Percentiles rank a stretch among this genome's conserved stretches.
These are phyloP conservation scores for Clarias magur DNA, from an alignment of 2,113 vertebrate genomes.

Conservation along the genomic window DNA sequence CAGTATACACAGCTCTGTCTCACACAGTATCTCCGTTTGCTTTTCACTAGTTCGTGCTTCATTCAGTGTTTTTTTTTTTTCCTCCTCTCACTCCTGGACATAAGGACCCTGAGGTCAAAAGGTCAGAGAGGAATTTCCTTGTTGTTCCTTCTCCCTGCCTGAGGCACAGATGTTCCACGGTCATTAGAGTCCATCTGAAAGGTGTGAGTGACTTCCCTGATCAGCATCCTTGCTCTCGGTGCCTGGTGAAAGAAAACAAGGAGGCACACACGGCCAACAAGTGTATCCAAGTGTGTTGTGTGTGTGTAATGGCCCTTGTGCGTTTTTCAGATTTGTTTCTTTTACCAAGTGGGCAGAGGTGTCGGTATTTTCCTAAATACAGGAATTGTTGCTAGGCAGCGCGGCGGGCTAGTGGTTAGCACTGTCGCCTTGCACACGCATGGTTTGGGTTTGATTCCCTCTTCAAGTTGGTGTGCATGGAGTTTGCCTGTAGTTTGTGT, in stretches of 20 bases:
- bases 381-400: not conserved
- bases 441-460: no score
- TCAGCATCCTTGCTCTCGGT: slow-evolving; percentile 32
- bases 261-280: not conserved
- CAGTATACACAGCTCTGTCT: not conserved
- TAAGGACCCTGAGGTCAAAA: slow-evolving; percentile 34
- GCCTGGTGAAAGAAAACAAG: not conserved
- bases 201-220: slow-evolving; percentile 37
- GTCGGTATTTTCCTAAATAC: not conserved
- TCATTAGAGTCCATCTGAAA: slow-evolving; percentile 35
- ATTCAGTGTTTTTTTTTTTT: slow-evolving; percentile 24
- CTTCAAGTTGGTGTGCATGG: no score
- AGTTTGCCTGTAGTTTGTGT: no score
- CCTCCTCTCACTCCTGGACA: slow-evolving; percentile 22
- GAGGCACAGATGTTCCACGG: slow-evolving; percentile 44
- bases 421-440: no score
- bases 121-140: slow-evolving; percentile 25
- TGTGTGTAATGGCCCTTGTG: not conserved
- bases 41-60: not conserved
- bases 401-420: no score
- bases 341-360: not conserved
- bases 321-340: not conserved
- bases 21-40: not conserved
- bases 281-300: not conserved
- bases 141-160: slow-evolving; percentile 24